Percentiles rank a stretch among this genome's conserved stretches.
Conservation (phyloP, 1,140 invertebrate species). For the Camponotus pennsylvanicus region DNA sequence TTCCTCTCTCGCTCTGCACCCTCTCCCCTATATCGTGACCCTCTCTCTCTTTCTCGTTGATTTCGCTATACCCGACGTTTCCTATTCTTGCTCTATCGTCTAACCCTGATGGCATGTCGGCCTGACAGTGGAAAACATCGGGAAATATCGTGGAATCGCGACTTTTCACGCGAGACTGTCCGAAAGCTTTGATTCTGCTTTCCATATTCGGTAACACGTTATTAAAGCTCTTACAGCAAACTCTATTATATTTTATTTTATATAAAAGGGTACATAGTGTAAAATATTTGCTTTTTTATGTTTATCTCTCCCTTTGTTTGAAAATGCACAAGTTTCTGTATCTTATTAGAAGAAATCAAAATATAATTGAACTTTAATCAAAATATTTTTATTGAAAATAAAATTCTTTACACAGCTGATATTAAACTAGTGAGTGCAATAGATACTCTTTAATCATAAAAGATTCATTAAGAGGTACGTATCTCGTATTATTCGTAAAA, state of each 20-base stretch:
- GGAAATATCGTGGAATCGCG: slow-evolving; percentile 34
- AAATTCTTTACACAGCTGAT: neutral
- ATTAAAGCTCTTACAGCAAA: neutral
- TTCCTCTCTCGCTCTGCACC: slow-evolving; percentile 66
- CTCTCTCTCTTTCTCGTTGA: slow-evolving; percentile 28
- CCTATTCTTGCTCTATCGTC: slow-evolving; percentile 63
- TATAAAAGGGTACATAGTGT: too few relatives aligned
- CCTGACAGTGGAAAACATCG: neutral
- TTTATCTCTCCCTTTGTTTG: too few relatives aligned
- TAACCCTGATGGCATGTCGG: slow-evolving; percentile 38
- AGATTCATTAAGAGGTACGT: neutral
- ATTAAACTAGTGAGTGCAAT: neutral
- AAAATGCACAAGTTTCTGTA: too few relatives aligned
- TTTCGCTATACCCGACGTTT: slow-evolving; percentile 53
- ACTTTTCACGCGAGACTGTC: slow-evolving; percentile 42
- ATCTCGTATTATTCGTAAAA: neutral
- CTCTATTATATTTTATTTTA: neutral
- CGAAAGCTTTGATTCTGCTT: slow-evolving; percentile 2
- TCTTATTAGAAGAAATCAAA: too few relatives aligned
- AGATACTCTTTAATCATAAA: neutral
- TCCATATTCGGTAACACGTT: neutral
- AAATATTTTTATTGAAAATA: neutral
- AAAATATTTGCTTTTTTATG: too few relatives aligned
- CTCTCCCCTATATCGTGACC: slow-evolving; percentile 39
- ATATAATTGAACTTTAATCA: too few relatives aligned